Evolutionary conservation across 2,888 invertebrate genomes (phyloP).

Genomic region (Andrena fulva): DNA sequence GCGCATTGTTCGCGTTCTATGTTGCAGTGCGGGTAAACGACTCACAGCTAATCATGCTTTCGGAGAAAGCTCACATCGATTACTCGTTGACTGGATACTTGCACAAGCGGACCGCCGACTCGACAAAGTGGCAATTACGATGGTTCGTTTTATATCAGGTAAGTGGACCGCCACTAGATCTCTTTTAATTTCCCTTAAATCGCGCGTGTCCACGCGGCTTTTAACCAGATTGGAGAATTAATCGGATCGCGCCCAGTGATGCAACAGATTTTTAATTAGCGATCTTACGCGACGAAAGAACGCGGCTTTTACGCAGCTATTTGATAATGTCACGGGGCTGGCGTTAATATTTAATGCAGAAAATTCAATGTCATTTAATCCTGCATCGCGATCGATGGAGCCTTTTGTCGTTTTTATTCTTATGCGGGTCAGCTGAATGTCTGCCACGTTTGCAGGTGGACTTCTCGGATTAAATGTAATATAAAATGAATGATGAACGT

Average conservation of each 20-base stretch:
- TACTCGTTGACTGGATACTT: constrained; percentile 93
- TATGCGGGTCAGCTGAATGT: too few relatives aligned
- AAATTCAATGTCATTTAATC: too few relatives aligned
- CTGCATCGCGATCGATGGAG: too few relatives aligned
- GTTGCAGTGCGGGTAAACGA: constrained; percentile 91
- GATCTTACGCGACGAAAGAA: not conserved
- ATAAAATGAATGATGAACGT: too few relatives aligned
- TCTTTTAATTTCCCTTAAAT: not conserved
- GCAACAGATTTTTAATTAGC: constrained; percentile 19
- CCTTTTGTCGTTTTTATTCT: too few relatives aligned
- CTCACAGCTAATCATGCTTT: constrained; percentile 92
- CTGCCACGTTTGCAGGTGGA: too few relatives aligned
- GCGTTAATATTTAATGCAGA: not conserved
- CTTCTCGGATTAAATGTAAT: too few relatives aligned
- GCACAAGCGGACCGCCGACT: constrained; percentile 94
- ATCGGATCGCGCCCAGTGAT: too few relatives aligned
- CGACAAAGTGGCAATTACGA: constrained; percentile 94
- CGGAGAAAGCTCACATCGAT: constrained; percentile 94
- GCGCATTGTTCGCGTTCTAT: not conserved
- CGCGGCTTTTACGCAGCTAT: not conserved
- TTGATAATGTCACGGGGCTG: not conserved
- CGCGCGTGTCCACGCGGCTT: too few relatives aligned
- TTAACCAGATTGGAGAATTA: not conserved
- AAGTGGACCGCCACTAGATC: constrained; percentile 65
- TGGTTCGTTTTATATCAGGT: constrained; percentile 95